A percentile compares a stretch with the other conserved stretches of the same genome.
phyloP scores from a whole-genome alignment of 2,113 vertebrate genomes.

The Herpetotheres cachinnans region DNA sequence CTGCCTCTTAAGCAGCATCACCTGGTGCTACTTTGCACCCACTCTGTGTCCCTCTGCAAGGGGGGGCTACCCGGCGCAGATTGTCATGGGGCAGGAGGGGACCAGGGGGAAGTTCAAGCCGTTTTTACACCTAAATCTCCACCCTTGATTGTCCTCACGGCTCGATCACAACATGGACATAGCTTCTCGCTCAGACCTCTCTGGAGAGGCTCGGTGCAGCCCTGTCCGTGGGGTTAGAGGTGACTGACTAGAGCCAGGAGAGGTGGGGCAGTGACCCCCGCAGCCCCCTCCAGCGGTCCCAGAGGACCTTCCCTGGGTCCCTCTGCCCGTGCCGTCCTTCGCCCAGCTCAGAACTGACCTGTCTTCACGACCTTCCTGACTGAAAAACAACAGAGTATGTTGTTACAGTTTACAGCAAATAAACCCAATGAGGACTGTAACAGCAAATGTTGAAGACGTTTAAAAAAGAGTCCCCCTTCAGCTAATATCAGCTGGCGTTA shows the following conservation, averaged over 20 bases:
- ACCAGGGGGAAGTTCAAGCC: neutral
- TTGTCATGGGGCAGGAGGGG: rapidly evolving
- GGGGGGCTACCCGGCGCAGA: neutral
- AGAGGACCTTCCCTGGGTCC: rapidly evolving
- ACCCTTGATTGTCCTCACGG: neutral
- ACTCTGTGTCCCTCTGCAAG: neutral
- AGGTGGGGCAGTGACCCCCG: neutral
- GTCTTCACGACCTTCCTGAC: neutral
- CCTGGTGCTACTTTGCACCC: neutral
- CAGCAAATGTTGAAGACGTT: neutral
- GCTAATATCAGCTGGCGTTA: neutral
- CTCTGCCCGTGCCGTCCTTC: neutral
- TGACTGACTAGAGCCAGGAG: too few relatives aligned
- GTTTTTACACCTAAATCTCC: neutral
- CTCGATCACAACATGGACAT: rapidly evolving
- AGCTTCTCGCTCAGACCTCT: neutral
- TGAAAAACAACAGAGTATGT: neutral
- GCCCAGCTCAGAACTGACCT: neutral
- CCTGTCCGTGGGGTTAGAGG: neutral
- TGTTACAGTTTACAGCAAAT: neutral
- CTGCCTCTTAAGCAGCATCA: neutral
- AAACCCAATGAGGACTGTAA: neutral
- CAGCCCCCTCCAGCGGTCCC: too few relatives aligned
- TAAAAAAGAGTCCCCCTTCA: neutral
- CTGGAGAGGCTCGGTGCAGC: neutral